phyloP scores from a whole-genome alignment of 2,113 vertebrate species.

The Cisticola juncidis region DNA sequence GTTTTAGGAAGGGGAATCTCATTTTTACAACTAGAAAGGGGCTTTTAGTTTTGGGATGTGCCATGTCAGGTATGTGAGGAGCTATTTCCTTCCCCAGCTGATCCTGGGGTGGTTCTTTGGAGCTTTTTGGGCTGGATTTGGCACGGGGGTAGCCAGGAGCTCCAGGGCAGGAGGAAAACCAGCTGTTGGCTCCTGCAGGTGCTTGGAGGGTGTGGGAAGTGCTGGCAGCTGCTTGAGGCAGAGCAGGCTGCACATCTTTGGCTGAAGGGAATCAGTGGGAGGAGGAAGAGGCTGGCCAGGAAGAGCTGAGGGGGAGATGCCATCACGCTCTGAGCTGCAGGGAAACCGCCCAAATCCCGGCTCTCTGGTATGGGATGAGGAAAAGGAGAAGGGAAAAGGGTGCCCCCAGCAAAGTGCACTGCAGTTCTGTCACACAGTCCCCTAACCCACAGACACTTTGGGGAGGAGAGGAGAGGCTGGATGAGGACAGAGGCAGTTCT shows the following conservation, averaged over 20 bases:
- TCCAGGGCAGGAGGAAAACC: neutral
- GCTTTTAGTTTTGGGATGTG: neutral
- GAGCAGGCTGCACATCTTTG: neutral
- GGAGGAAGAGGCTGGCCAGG: neutral
- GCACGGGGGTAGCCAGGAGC: neutral
- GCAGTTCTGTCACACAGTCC: neutral
- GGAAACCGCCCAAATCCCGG: neutral
- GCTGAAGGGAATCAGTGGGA: neutral
- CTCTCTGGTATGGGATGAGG: fast-evolving
- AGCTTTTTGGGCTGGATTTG: neutral
- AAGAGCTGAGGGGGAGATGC: neutral
- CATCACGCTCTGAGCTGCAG: neutral
- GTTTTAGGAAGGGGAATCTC: neutral
- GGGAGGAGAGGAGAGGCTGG: neutral
- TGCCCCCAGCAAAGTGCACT: fast-evolving
- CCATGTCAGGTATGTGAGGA: neutral
- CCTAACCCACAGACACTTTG: neutral
- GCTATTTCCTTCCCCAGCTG: neutral
- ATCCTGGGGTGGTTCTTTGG: neutral
- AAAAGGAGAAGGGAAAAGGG: too few species aligned
- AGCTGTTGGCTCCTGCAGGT: neutral
- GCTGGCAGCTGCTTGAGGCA: neutral
- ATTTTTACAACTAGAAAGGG: neutral
- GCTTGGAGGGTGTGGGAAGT: neutral
- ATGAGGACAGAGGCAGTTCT: neutral